Conservation (phyloP, 2,888 invertebrate genomes). For the Drosophila silvestris region DNA sequence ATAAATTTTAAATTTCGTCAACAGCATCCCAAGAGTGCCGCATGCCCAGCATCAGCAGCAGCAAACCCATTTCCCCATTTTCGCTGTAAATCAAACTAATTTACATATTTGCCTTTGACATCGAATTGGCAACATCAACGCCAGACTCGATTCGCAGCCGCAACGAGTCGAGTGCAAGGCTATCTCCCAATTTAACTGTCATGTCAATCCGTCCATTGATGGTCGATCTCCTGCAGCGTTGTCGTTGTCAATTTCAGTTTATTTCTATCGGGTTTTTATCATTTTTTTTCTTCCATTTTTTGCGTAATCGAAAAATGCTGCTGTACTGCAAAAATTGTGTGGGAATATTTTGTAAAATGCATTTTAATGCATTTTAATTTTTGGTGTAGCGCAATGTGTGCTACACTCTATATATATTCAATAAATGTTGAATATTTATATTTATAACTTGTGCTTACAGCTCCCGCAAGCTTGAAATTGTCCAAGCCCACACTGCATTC, state of each 20-base stretch:
- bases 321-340: background rate
- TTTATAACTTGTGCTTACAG: background rate
- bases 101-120: constrained; percentile 61
- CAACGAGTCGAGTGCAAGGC: constrained; percentile 4
- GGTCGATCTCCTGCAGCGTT: constrained; percentile 6
- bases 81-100: constrained; percentile 57
- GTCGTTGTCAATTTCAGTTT: constrained; percentile 20
- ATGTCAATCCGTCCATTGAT: constrained; percentile 62
- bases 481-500: background rate
- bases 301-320: background rate
- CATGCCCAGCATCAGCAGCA: background rate
- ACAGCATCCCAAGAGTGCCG: constrained; percentile 27
- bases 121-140: constrained; percentile 1
- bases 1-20: constrained; percentile 75
- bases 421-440: too few relatives aligned
- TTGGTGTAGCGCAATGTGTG: accelerated
- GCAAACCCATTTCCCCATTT: background rate
- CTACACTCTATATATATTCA: too few relatives aligned
- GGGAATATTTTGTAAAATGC: background rate
- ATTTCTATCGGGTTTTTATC: background rate
- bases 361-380: background rate
- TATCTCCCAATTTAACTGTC: constrained; percentile 75
- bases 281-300: background rate
- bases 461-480: background rate
- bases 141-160: background rate